Evolutionary conservation across 2,888 invertebrate species (phyloP), one percentile per base, ranked within the genome.

Genomic region (Zonitis immaculata): DNA sequence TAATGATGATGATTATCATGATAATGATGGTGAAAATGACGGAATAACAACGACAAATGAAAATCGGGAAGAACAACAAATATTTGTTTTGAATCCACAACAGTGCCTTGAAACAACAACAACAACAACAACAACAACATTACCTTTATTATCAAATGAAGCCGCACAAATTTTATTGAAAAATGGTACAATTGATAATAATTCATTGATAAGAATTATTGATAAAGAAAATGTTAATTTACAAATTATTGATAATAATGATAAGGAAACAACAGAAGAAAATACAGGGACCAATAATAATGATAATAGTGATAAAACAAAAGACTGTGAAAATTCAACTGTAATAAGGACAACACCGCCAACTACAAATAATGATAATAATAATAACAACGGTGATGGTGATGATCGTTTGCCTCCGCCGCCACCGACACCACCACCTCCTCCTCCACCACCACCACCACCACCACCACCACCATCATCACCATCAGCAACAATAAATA

Each of bases 121-220:
- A 12, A n/a, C n/a, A n/a, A n/a, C n/a, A n/a, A n/a, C n/a, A 56
- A 67, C 44, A 26, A 30, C 51, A 8, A 27, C 49, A 12, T 46
- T 56, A 25, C 32, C 32, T 6, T 8, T 26, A 7, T 47, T 57
- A 42, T 42, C 48, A 14, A 57, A 66, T 11, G 70, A 71, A 51
- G 65, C 67, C 26, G 68, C 66, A 20, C 68, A 69, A 58, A 68
- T 66, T 51, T 56, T 69, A n/a, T 55, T 70, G 25, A 70, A 70
- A 56, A 65, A 60, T 46, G 66, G 66, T 6, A 58, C 63, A 6
- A 59, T 68, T n/a, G 68, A 67, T 26, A 66, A 64, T 44, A 66
- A 64, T 44, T 56, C 56, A n/a, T 59, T 68, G 54, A 64, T 70
- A 6, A 61, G 67, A 32, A 61, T 70, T 27, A 57, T 68, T 28